Base-by-base conservation (phyloP, 2,113 vertebrate species). In the Brienomyrus brachyistius region DNA sequence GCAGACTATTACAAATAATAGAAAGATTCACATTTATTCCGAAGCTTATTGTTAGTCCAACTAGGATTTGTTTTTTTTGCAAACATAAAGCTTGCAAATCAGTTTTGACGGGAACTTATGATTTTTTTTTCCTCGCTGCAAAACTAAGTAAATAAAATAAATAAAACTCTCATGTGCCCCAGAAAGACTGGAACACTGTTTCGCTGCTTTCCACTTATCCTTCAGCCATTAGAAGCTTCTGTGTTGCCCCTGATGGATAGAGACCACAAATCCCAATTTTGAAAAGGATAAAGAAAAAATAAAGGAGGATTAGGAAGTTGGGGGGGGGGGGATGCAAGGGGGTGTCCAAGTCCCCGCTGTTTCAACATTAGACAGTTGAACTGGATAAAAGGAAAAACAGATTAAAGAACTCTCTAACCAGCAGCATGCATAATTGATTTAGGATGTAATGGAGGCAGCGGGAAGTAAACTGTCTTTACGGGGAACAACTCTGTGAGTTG, bases 361-460 rank as follows among this genome's bases (percentile, higher is more conserved):
- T 91, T 86, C 87, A 19, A 88, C 90, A 92, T 92, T 92, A 93
- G 89, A 94, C 90, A 94, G 92, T 91, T 88, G 87, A 84, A 90
- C 90, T 90, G 90, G 92, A 94, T 92, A 93, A 92, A 93, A 82
- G 89, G 90, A 84, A 89, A 92, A 93, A 91, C 90, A 94, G 90
- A 93, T 92, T 93, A 92, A 94, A 93, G 92, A 93, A 92, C 90
- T 91, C 91, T 92, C 90, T 89, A 91, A 94, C 93, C 90, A 92
- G 93, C 50, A 91, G 93, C 94, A 92, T 90, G 91, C 91, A 94
- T 94, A 95, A 95, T 95, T 96, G 94, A 95, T 95, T 94, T 94
- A 89, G 91, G 91, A 91, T 92, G 90, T 94, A 93, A 94, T 92
- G 90, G 90, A 91, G 93, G 93, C 90, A 90, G 90, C 90, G 40